phyloP scores from a whole-genome alignment of 2,797 vertebrate species.

The Hephaestus fuliginosus region DNA sequence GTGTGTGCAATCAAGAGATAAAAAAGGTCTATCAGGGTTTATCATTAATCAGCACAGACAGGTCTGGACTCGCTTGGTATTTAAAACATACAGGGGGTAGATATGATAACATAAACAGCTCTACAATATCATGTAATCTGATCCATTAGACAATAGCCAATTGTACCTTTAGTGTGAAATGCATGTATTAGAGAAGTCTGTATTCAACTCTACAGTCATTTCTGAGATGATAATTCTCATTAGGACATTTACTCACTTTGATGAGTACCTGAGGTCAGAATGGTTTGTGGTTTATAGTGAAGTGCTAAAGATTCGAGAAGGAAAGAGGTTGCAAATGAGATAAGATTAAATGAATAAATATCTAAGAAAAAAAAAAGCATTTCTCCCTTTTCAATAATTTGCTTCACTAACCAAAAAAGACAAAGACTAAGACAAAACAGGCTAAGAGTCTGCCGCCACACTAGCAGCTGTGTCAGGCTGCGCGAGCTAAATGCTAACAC shows the following conservation, averaged over 20 bases:
- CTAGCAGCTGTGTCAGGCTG: not conserved
- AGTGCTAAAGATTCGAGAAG: not conserved
- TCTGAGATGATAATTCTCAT: not conserved
- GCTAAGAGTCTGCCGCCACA: not conserved
- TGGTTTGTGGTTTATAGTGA: not conserved
- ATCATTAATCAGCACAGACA: conserved; percentile 69
- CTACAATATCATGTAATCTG: not conserved
- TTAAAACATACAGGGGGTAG: conserved; percentile 31
- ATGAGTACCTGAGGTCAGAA: not conserved
- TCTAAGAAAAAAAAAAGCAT: not conserved
- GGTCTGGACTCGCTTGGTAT: conserved; percentile 68
- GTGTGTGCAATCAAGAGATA: conserved; percentile 55
- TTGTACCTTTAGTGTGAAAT: not conserved
- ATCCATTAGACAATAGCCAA: conserved; percentile 2
- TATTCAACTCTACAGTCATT: not conserved
- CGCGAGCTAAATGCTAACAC: not conserved
- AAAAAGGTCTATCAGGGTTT: conserved; percentile 55
- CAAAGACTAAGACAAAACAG: not conserved
- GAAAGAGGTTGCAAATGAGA: not conserved
- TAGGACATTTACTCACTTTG: not conserved
- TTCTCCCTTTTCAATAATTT: not conserved
- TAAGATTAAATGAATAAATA: not conserved
- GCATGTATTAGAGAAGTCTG: not conserved
- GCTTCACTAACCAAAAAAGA: not conserved
- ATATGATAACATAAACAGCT: conserved; percentile 17